These are phyloP conservation scores for Zeugodacus cucurbitae DNA, from an alignment of 1,140 invertebrate genomes.

Conservation along the genomic window DNA sequence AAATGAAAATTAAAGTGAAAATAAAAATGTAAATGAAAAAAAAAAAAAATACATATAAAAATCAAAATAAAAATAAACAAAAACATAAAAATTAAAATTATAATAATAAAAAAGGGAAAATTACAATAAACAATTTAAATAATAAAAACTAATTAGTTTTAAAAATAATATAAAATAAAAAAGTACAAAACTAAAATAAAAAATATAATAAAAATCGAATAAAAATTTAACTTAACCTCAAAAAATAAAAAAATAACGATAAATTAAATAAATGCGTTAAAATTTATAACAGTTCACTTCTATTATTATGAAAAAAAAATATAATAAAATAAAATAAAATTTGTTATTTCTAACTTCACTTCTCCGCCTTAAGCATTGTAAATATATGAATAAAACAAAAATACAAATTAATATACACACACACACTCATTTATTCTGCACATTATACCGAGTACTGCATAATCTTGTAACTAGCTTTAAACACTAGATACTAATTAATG, in stretches of 20 bases:
- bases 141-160: background rate
- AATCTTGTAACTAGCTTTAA: conserved; percentile 36
- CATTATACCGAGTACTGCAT: background rate
- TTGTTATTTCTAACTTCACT: background rate
- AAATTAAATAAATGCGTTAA: background rate
- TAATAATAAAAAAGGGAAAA: background rate
- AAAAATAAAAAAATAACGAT: background rate
- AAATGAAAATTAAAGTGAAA: conserved; percentile 8
- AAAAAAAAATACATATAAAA: background rate
- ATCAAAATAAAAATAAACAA: background rate
- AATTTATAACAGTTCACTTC: background rate
- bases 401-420: background rate
- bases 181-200: background rate
- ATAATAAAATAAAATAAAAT: conserved; percentile 9
- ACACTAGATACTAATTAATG: background rate
- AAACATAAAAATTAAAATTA: background rate
- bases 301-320: background rate
- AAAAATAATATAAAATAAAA: background rate
- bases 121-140: background rate
- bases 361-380: background rate
- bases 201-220: background rate
- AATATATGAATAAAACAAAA: background rate
- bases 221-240: background rate
- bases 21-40: background rate
- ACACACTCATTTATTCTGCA: background rate